These are phyloP conservation scores for Hofmannophila pseudospretella DNA, from an alignment of 2,888 invertebrate genomes.

Conservation along the genomic window DNA sequence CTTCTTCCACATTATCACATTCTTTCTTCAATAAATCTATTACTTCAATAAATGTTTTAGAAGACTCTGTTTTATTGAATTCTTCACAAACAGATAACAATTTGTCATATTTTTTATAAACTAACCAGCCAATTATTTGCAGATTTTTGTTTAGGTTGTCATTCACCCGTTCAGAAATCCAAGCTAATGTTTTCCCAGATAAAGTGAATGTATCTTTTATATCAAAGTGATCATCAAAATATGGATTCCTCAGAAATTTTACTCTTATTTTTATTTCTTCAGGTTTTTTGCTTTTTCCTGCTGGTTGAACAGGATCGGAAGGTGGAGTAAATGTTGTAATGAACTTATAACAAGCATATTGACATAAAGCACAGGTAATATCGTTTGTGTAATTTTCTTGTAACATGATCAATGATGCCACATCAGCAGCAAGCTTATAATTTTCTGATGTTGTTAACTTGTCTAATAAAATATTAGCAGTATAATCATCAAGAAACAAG, in stretches of 20 bases:
- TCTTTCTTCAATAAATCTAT: constrained; percentile 42
- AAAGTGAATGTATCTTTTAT: constrained; percentile 83
- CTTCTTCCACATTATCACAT: constrained; percentile 24
- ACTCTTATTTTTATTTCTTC: constrained; percentile 86
- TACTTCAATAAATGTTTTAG: constrained; percentile 50
- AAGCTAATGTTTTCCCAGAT: constrained; percentile 89
- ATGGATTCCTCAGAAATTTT: constrained; percentile 87
- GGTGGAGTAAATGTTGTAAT: constrained; percentile 53
- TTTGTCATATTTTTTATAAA: constrained; percentile 82
- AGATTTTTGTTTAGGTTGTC: constrained; percentile 76
- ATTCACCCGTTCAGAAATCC: constrained; percentile 72
- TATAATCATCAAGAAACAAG: constrained; percentile 90
- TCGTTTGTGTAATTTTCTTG: constrained; percentile 91
- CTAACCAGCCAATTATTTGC: constrained; percentile 81
- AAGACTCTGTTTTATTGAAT: constrained; percentile 30
- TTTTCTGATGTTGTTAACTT: constrained; percentile 83
- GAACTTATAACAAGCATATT: constrained; percentile 87
- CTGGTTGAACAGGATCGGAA: constrained; percentile 26
- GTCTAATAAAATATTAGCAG: constrained; percentile 89
- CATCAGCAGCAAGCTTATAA: constrained; percentile 83
- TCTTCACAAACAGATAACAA: constrained; percentile 35
- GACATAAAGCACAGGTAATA: constrained; percentile 81
- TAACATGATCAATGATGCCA: constrained; percentile 89
- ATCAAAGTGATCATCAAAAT: constrained; percentile 94
- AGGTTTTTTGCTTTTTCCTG: constrained; percentile 51